Evolutionary conservation across 2,113 vertebrate species (phyloP).

Genomic region (Caranx melampygus): DNA sequence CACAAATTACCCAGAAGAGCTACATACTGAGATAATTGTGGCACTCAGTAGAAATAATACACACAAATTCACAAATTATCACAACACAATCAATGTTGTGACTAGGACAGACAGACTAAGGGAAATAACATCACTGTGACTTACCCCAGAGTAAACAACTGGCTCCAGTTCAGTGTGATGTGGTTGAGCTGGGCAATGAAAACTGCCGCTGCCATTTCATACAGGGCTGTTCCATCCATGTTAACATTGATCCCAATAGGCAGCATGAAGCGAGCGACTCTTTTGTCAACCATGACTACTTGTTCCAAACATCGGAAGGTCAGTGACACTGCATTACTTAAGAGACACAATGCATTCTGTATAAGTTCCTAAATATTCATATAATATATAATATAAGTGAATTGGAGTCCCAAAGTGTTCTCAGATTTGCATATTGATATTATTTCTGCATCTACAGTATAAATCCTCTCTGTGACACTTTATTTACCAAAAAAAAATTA

Average conservation of each 20-base stretch:
- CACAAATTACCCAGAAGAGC: too few species aligned
- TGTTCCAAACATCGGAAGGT: slow-evolving; percentile 6
- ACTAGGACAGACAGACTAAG: too few species aligned
- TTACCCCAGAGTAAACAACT: slow-evolving; percentile 5
- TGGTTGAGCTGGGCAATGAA: slow-evolving; percentile 16
- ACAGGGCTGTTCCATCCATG: slow-evolving; percentile 29
- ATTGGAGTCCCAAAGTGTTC: too few species aligned
- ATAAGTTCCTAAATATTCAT: not conserved
- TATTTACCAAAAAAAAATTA: too few species aligned
- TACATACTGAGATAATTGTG: too few species aligned
- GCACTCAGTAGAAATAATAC: too few species aligned
- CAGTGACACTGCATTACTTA: slow-evolving; percentile 3
- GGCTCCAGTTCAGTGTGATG: not conserved
- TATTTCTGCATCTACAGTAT: too few species aligned
- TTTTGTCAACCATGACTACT: not conserved
- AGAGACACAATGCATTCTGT: not conserved
- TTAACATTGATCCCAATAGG: slow-evolving; percentile 18
- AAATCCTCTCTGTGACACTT: too few species aligned
- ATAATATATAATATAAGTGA: too few species aligned
- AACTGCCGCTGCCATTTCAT: not conserved
- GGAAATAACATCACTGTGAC: not conserved
- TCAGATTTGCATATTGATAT: too few species aligned
- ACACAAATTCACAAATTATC: too few species aligned
- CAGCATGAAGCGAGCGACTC: slow-evolving; percentile 16
- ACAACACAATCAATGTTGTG: too few species aligned